Conservation (phyloP, 2,113 vertebrate genomes). For the Tragelaphus strepsiceros region DNA sequence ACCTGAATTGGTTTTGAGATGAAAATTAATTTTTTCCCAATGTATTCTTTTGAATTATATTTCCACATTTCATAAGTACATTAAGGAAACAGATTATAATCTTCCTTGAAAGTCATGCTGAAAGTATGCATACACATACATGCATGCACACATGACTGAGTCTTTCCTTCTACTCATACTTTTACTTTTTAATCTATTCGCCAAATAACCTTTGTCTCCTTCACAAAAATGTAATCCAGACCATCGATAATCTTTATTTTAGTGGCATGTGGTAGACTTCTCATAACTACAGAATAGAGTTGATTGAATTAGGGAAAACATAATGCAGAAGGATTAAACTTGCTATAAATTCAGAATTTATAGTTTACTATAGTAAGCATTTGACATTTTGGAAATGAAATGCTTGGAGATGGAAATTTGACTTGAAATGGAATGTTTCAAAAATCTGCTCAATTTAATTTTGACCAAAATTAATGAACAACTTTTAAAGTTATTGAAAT, state of each 20-base stretch:
- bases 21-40: neutral
- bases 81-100: neutral
- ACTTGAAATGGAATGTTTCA: neutral
- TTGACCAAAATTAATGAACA: neutral
- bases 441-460: neutral
- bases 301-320: neutral
- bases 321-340: neutral
- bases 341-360: neutral
- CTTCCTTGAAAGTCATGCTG: neutral
- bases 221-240: neutral
- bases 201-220: neutral
- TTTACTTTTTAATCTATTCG: neutral
- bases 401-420: neutral
- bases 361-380: neutral
- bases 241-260: neutral
- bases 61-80: neutral
- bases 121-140: neutral
- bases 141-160: neutral
- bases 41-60: neutral
- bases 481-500: neutral
- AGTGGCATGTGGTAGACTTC: neutral
- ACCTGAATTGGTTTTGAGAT: neutral
- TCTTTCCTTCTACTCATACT: neutral
- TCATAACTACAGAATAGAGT: neutral
- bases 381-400: neutral